Evolutionary conservation across 2,888 invertebrate genomes (phyloP).

Genomic region (Coenonympha glycerion): DNA sequence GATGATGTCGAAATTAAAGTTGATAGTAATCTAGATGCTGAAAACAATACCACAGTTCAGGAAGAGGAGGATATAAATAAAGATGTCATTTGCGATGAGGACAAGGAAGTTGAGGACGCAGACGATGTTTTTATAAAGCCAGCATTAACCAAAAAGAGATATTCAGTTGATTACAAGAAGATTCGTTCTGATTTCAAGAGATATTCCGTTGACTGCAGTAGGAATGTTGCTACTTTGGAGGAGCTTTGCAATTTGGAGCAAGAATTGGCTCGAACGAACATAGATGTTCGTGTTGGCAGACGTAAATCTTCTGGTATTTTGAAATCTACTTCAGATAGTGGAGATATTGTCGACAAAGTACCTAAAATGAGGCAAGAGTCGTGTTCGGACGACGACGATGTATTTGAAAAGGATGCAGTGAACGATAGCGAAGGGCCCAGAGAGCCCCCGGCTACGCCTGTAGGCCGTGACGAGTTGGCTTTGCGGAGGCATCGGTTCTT

Average conservation of each 20-base stretch:
- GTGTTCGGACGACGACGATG: conserved; percentile 76
- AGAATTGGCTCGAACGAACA: conserved; percentile 61
- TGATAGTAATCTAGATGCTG: not conserved
- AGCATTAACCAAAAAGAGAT: conserved; percentile 56
- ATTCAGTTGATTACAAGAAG: conserved; percentile 63
- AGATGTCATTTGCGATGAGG: conserved; percentile 17
- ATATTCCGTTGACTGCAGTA: conserved; percentile 63
- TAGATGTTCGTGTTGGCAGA: conserved; percentile 55
- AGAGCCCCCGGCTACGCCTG: conserved; percentile 84
- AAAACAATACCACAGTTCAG: conserved; percentile 19
- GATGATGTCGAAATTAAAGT: conserved; percentile 2
- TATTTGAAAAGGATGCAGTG: conserved; percentile 71
- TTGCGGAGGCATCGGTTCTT: conserved; percentile 85
- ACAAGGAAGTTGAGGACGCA: conserved; percentile 41
- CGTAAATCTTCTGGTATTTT: conserved; percentile 68
- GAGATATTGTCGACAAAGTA: conserved; percentile 47
- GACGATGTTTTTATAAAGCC: conserved; percentile 47
- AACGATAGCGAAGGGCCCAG: conserved; percentile 71
- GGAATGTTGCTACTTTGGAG: conserved; percentile 58
- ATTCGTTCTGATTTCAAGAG: conserved; percentile 61
- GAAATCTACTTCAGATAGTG: conserved; percentile 61
- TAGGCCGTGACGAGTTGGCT: conserved; percentile 86
- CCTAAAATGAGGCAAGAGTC: conserved; percentile 38
- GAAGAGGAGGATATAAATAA: conserved; percentile 20
- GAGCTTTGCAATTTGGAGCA: conserved; percentile 58